Conservation (phyloP, 2,797 vertebrate species). For the Poeciliopsis gracilis region DNA sequence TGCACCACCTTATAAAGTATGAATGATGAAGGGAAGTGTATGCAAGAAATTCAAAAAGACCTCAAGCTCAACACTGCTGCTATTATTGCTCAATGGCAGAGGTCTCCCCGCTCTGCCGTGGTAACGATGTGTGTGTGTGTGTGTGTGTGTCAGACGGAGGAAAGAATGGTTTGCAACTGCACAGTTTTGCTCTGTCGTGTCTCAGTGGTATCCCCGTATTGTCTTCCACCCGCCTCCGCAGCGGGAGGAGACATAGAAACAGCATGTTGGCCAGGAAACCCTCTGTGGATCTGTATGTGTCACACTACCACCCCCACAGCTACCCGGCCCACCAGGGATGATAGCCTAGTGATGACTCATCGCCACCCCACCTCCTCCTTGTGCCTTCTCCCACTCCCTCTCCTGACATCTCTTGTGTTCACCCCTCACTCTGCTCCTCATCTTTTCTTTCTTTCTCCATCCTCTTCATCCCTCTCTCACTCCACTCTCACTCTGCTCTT, state of each 20-base stretch:
- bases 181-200: constrained; percentile 21
- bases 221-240: constrained; percentile 65
- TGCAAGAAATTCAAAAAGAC: neutral
- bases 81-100: constrained; percentile 16
- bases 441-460: neutral
- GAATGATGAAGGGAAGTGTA: constrained; percentile 49
- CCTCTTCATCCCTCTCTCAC: constrained; percentile 2
- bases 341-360: constrained; percentile 71
- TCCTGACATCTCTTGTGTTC: constrained; percentile 32
- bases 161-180: constrained; percentile 13
- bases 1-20: constrained; percentile 60
- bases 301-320: constrained; percentile 70
- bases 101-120: constrained; percentile 24
- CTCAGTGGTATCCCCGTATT: constrained; percentile 60
- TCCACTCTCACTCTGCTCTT: constrained; percentile 10
- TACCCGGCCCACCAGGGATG: constrained; percentile 60
- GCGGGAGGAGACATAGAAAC: constrained; percentile 53
- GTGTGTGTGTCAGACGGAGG: neutral
- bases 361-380: constrained; percentile 45
- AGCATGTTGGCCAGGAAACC: constrained; percentile 46
- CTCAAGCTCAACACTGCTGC: neutral
- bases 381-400: constrained; percentile 17
- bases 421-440: constrained; percentile 22
- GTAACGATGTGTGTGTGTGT: constrained; percentile 19
- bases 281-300: constrained; percentile 58